These are phyloP conservation scores for Phylloscopus collybita DNA, from an alignment of 2,797 vertebrate genomes.

Conservation along the genomic window DNA sequence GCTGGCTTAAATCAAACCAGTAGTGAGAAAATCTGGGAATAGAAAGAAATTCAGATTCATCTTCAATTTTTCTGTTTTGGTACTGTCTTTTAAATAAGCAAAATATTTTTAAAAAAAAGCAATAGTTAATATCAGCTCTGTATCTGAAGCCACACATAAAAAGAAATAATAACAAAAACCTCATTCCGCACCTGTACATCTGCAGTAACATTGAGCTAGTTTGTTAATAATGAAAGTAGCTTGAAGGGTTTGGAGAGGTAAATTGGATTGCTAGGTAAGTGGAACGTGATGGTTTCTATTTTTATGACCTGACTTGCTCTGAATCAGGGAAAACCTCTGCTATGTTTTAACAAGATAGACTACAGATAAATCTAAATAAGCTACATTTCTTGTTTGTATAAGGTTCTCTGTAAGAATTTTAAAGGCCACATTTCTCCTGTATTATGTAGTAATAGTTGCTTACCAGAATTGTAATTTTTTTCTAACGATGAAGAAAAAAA, in stretches of 20 bases:
- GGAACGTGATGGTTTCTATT: conserved; percentile 8
- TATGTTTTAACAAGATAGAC: not conserved
- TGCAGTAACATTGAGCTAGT: not conserved
- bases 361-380: conserved; percentile 7
- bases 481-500: not conserved
- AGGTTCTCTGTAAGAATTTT: not conserved
- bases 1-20: not conserved
- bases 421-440: not conserved
- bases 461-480: not conserved
- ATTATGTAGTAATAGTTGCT: not conserved
- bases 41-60: not conserved
- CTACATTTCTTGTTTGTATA: not conserved
- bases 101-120: not conserved
- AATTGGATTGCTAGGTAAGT: not conserved
- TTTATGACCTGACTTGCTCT: not conserved
- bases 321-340: not conserved
- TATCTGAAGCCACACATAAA: not conserved
- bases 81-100: not conserved
- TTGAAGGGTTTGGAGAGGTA: not conserved
- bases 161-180: not conserved
- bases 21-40: not conserved
- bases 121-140: not conserved
- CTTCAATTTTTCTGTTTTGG: not conserved
- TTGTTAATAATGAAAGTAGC: conserved; percentile 21
- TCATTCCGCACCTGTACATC: not conserved